Evolutionary conservation across 2,888 invertebrate genomes (phyloP), one percentile per base, ranked within the genome.

Genomic region (Coremacera marginata): DNA sequence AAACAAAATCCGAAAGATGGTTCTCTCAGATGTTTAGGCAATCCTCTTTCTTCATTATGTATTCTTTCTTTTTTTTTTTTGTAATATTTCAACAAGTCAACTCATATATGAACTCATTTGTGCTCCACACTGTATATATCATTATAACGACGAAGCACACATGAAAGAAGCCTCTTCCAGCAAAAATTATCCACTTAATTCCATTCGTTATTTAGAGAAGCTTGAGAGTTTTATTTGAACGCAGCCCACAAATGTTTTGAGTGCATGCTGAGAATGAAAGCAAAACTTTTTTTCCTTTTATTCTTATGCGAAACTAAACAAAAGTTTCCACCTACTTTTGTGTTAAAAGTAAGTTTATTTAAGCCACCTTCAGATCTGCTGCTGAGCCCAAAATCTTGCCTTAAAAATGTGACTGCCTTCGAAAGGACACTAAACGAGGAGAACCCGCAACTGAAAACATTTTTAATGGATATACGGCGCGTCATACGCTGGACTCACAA

Each of bases 101-200:
- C n/a, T n/a, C n/a, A n/a, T n/a, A n/a, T n/a, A n/a, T n/a, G n/a
- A n/a, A n/a, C n/a, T n/a, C n/a, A n/a, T n/a, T n/a, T n/a, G n/a
- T n/a, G n/a, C n/a, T n/a, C n/a, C n/a, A n/a, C n/a, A n/a, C n/a
- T 44, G 3, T 44, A 14, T 44, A 37, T 44, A 44, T 44, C 44
- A 44, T 44, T 1, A 44, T 4, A 44, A 44, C 1, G 44, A 44
- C 55, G 34, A 63, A 22, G 34, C 7, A 60, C 0, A 27, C 27
- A 31, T 14, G 27, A 52, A 49, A n/a, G 5, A 65, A 34, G 19
- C 31, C 25, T 22, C 51, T 31, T 27, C 49, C 65, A 74, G 65
- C 16, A 37, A 74, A 65, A 74, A 65, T 49, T 52, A 74, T 65
- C 52, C 74, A 65, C 65, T 74, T 65, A 74, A 65, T 74, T 74